phyloP scores from a whole-genome alignment of 2,113 vertebrate genomes.

The Taurulus bubalis region DNA sequence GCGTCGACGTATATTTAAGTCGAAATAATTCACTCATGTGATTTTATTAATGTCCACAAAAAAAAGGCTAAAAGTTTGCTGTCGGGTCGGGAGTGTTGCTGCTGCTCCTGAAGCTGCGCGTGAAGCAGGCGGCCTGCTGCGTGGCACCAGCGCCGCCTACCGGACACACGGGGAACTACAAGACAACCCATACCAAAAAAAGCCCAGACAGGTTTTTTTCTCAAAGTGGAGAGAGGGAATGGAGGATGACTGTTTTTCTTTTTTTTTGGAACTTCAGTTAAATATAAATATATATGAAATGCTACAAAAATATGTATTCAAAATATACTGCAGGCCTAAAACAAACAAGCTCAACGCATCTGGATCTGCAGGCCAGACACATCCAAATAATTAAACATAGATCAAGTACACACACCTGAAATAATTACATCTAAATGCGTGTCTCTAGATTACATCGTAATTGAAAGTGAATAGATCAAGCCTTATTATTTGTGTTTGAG shows the following conservation, averaged over 20 bases:
- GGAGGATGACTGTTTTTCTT: background rate
- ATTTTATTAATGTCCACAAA: background rate
- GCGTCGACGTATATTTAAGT: background rate
- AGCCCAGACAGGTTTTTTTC: background rate
- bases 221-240: background rate
- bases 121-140: constrained; percentile 46
- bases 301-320: background rate
- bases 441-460: constrained; percentile 71
- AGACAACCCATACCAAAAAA: no score
- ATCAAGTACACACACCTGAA: constrained; percentile 73
- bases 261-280: background rate
- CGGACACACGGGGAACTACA: constrained; percentile 43
- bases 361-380: constrained; percentile 17
- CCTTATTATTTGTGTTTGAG: constrained; percentile 77
- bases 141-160: constrained; percentile 82
- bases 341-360: background rate
- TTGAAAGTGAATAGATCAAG: constrained; percentile 72
- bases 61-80: constrained; percentile 35
- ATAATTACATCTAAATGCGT: constrained; percentile 66
- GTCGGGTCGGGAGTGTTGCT: background rate
- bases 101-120: background rate
- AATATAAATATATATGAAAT: background rate
- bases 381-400: constrained; percentile 53
- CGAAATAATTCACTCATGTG: constrained; percentile 2
- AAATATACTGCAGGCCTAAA: background rate